Conservation (phyloP, 1,140 invertebrate species). For the Orchesella cincta region DNA sequence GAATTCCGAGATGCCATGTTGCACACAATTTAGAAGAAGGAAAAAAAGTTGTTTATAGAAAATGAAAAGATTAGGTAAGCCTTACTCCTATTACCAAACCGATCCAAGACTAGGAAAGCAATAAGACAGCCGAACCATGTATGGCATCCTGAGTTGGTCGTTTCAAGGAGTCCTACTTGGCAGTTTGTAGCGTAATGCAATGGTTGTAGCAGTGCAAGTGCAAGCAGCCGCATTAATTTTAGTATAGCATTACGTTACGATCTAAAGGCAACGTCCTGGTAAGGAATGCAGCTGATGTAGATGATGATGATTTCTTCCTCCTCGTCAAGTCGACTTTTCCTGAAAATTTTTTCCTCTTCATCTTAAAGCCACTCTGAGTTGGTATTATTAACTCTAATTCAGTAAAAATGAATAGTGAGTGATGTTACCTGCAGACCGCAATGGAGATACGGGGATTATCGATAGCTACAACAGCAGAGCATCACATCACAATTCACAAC, state of each 20-base stretch:
- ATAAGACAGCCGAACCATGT: neutral
- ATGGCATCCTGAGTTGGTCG: too few species aligned
- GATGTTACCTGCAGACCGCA: too few species aligned
- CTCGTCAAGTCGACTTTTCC: slow-evolving; percentile 1
- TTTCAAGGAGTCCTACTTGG: too few species aligned
- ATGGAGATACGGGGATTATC: neutral
- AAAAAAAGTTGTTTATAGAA: too few species aligned
- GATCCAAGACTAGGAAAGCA: neutral
- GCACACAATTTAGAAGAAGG: too few species aligned
- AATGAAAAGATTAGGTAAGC: too few species aligned
- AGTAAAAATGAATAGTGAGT: neutral
- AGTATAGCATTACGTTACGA: neutral
- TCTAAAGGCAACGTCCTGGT: slow-evolving; percentile 34
- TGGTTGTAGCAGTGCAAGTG: neutral
- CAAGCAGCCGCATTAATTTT: neutral
- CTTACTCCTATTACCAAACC: too few species aligned
- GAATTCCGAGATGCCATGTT: too few species aligned
- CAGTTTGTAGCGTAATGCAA: neutral
- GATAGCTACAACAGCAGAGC: neutral
- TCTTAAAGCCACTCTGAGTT: neutral
- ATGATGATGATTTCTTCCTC: slow-evolving; percentile 3
- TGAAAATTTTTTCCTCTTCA: neutral
- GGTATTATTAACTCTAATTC: neutral
- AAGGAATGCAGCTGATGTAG: slow-evolving; percentile 33
- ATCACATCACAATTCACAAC: neutral